These are phyloP conservation scores for Myotis findleyi DNA, from an alignment of 2,797 vertebrate species.

Conservation along the genomic window DNA sequence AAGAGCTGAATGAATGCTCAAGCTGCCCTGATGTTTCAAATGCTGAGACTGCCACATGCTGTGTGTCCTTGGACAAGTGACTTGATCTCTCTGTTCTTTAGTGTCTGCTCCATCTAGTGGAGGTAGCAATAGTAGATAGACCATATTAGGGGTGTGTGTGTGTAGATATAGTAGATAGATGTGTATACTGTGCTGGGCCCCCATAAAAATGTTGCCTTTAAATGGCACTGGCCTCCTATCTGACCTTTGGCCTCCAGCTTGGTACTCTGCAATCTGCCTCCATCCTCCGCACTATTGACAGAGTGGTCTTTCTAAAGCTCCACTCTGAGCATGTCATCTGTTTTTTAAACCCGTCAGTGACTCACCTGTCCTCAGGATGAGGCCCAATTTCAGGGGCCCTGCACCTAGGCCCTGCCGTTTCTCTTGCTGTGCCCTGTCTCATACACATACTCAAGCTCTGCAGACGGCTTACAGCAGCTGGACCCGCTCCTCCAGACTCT, in stretches of 20 bases:
- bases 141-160: neutral
- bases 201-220: neutral
- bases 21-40: neutral
- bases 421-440: neutral
- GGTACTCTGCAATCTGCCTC: neutral
- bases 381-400: neutral
- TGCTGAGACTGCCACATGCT: neutral
- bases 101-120: neutral
- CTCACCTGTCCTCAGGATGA: neutral
- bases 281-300: neutral
- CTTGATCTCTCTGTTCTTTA: constrained; percentile 49
- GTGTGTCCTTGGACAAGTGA: neutral
- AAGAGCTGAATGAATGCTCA: neutral
- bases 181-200: neutral
- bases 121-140: neutral
- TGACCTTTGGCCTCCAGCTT: neutral
- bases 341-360: neutral
- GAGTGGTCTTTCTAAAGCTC: neutral
- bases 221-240: too few relatives aligned
- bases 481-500: neutral
- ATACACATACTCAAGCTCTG: neutral
- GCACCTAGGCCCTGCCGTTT: neutral
- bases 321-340: neutral
- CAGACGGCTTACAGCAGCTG: neutral
- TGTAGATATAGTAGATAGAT: too few relatives aligned